phyloP scores from a whole-genome alignment of 92 coral and sea anemone genomes.

The Epizoanthus scotinus region DNA sequence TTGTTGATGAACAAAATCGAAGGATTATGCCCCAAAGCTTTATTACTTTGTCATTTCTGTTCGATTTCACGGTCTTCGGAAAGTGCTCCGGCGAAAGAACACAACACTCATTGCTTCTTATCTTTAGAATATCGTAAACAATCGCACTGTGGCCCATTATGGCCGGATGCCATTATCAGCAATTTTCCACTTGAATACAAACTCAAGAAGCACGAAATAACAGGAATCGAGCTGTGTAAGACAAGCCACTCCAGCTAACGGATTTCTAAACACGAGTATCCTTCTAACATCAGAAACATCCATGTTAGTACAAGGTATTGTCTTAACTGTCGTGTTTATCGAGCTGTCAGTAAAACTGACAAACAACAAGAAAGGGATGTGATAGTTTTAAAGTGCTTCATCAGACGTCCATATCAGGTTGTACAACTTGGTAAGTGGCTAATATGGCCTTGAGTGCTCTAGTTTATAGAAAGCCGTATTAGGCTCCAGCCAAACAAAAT shows the following conservation, averaged over 20 bases:
- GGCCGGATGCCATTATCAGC: neutral
- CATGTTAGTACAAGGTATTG: neutral
- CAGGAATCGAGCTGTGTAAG: neutral
- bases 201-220: neutral
- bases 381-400: slow-evolving; percentile 1
- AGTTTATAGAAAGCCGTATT: neutral
- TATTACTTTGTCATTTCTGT: neutral
- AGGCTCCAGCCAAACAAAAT: slow-evolving; percentile 2
- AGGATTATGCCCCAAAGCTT: neutral
- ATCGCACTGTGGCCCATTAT: neutral
- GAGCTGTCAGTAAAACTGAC: neutral
- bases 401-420: neutral
- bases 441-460: neutral
- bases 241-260: neutral
- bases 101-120: neutral
- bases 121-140: neutral
- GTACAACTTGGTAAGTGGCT: neutral
- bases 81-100: neutral
- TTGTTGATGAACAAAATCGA: neutral
- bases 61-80: too few relatives aligned
- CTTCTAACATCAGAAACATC: too few relatives aligned
- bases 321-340: neutral
- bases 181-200: slow-evolving; percentile 9
- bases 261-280: neutral
- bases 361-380: neutral